Evolutionary conservation across 2,888 invertebrate genomes (phyloP), one percentile per base, ranked within the genome.

Genomic region (Mactromeris polynyma): DNA sequence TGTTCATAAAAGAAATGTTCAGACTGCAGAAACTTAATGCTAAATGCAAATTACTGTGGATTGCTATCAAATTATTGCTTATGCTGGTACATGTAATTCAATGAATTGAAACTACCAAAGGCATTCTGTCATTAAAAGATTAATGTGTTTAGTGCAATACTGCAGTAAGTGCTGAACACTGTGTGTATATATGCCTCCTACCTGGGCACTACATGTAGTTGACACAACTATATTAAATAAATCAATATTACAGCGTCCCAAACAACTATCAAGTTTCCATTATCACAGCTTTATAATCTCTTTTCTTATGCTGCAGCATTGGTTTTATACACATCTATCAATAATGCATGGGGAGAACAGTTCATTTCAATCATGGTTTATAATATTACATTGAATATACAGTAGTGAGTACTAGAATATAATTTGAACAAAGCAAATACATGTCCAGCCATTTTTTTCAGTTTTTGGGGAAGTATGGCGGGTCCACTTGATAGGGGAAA

Each of bases 351-450:
- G 26, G 26, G n/a, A 26, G n/a, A 64, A 26, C 9, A 26, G 58
- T 64, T 64, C 58, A 64, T 64, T 64, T 64, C 58, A 64, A 64
- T 64, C 58, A 64, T 64, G 58, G 3, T 64, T 64, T 64, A 64
- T 64, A 6, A 64, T 26, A 64, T 26, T 26, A 64, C 58, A 26
- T 26, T 64, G 26, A 64, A 64, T 64, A 64, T 26, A 64, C n/a
- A n/a, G n/a, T n/a, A n/a, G n/a, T n/a, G n/a, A n/a, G n/a, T n/a
- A n/a, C 46, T 11, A 14, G 46, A 64, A 64, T 64, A 64, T 3
- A 64, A 6, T 58, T 58, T 58, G 58, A 58, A 58, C 21, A 58
- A 58, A 64, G 58, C n/a, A 64, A 64, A 26, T 26, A 9, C 26
- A 64, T 11, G 46, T 11, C 46, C n/a, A n/a, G n/a, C n/a, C n/a